Base-by-base conservation (phyloP, 2,797 vertebrate species). In the Sebastes iracundus region DNA sequence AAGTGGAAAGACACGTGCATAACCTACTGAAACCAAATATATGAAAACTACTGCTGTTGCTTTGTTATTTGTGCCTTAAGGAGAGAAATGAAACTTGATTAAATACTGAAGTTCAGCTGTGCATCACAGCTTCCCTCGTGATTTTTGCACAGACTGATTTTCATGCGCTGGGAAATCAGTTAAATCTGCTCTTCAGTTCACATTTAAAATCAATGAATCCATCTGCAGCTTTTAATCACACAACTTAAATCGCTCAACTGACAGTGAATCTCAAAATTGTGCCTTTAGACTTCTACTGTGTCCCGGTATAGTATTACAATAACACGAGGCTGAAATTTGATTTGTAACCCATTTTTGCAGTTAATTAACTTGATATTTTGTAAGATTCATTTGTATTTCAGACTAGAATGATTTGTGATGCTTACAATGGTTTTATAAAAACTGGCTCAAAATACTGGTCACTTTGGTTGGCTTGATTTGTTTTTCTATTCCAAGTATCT, bases 41-140 rank as follows among this genome's bases (percentile, higher is more conserved):
- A n/a, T 61, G 6, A 72, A 72, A 56, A 66, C 52, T n/a, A 69
- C 6, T 5, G 20, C 4, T 67, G 23, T 20, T 32, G 6, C 52
- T 46, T 75, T 66, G 22, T 72, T n/a, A 20, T 83, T 65, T 69
- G 35, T 83, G 60, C 73, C 30, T 55, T 4, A 52, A 58, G 13
- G 8, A 56, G 33, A 77, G 20, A 35, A 79, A 22, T 52, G 27
- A 20, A n/a, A 52, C 49, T 52, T 52, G 18, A 74, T 27, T 58
- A 22, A 46, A 38, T 52, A 18, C 12, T 58, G 5, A 65, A 46
- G 25, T 52, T 79, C 72, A 64, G 68, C 75, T 89, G 80, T 82
- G 59, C n/a, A 62, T 77, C 76, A 75, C 58, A 59, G 72, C 78
- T 73, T 69, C 22, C 6, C 7, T 46, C 2, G 2, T 38, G 46